Base-by-base conservation (phyloP, 2,113 vertebrate genomes). In the Myotis yumanensis region DNA sequence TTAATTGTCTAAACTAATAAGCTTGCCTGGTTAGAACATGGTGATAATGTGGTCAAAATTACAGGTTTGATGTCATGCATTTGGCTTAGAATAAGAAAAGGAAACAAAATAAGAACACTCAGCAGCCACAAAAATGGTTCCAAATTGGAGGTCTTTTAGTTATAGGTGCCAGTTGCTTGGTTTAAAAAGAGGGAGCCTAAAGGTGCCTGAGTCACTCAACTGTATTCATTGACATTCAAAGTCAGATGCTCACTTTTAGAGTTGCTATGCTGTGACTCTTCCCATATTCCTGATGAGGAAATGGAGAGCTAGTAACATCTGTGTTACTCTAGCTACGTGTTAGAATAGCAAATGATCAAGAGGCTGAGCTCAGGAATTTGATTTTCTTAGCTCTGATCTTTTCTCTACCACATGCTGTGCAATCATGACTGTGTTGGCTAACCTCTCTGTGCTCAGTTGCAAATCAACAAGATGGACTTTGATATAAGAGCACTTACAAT, bases 1-100 rank as follows among this genome's bases (percentile, higher is more conserved):
- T 95, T 95, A 95, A 97, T 86, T 94, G 77, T 92, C 69, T 66
- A 75, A 92, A 77, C 35, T 83, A 94, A 95, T 95, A 95, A 89
- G 81, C 57, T 90, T 20, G 73, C 92, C 37, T 85, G 30, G 66
- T 68, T 91, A 93, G 43, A 76, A 91, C 77, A 54, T 2, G 48
- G 54, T 20, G 59, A 85, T 90, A 79, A 69, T 57, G 40, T 69
- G 77, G 88, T 51, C 82, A 73, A 32, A 73, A 90, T 80, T 86
- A 90, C 46, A 96, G 62, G 80, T 85, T 57, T 43, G 40, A 43
- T 82, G 35, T 32, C 80, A 54, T 22, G n/a, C 35, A 12, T 59
- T 81, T 89, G 76, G 64, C 59, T 96, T 89, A 40, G n/a, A 1
- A 32, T 30, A 46, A 76, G 43, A 79, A 84, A 86, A 14, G 28